Conservation (phyloP, 92 coral and sea anemone species). For the Plumapathes pennacea region DNA sequence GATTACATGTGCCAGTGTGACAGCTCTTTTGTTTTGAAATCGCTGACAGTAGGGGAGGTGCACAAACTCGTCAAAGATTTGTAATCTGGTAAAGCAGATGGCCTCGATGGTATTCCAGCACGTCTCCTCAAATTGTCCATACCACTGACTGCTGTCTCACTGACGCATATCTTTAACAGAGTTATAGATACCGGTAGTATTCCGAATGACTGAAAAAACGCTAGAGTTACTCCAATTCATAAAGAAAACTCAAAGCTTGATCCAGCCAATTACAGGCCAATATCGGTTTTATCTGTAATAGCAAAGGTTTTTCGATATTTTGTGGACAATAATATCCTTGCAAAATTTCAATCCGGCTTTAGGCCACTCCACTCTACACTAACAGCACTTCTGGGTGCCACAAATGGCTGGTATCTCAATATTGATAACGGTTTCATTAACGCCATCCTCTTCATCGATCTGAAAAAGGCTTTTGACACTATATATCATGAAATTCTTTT, state of each 20-base stretch:
- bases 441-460: conserved; percentile 16
- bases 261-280: conserved; percentile 15
- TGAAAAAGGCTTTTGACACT: conserved; percentile 18
- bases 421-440: conserved; percentile 29
- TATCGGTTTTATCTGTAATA: conserved; percentile 10
- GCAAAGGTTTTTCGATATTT: not conserved
- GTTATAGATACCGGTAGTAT: not conserved
- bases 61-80: not conserved
- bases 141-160: not conserved
- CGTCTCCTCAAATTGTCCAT: conserved; percentile 1
- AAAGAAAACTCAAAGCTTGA: conserved; percentile 13
- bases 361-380: conserved; percentile 5
- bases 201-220: not conserved
- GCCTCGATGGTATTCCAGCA: conserved; percentile 1
- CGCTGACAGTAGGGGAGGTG: not conserved
- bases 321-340: not conserved
- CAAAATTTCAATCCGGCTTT: conserved; percentile 11
- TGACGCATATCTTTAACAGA: not conserved
- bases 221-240: conserved; percentile 11
- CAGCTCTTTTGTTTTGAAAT: not conserved
- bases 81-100: not conserved
- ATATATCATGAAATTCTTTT: conserved; percentile 6
- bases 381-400: conserved; percentile 9
- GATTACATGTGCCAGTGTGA: not conserved
- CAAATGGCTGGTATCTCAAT: conserved; percentile 17